Evolutionary conservation across 2,888 invertebrate species (phyloP), one percentile per base, ranked within the genome.

Genomic region (Philereme vetulata): DNA sequence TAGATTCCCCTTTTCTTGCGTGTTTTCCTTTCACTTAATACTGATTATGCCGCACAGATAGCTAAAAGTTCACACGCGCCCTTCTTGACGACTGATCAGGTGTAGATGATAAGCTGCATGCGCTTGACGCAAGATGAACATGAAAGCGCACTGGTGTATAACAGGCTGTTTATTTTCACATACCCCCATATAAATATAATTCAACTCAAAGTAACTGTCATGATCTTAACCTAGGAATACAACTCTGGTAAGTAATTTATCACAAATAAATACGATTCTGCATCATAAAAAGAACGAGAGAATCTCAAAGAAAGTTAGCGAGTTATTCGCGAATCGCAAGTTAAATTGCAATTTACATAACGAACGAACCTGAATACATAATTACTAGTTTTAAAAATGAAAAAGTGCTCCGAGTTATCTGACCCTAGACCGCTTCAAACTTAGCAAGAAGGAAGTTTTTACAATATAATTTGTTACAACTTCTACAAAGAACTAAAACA

Each of bases 391-490:
- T 53, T 56, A 36, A 51, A 61, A 62, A 53, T 51, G 32, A 46
- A 55, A 58, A 55, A 62, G 45, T 55, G 33, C 42, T 48, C 34
- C 44, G 48, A 55, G 51, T 45, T 51, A 52, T 47, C 51, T 55
- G 49, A 55, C 55, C 49, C 35, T 51, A 57, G 54, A 62, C 47
- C 49, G 48, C 46, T 42, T 57, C 42, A 59, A 58, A 58, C 49
- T 56, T 58, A 58, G 11, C 32, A 49, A 62, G 58, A 35, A 50
- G 52, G 50, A 54, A 62, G 62, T 58, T 64, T 66, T 64, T 59
- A 61, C 56, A 62, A 59, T 62, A 57, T 63, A 66, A 66, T 61
- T 65, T 58, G 56, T 56, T 55, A 65, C 49, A 62, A 65, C 53
- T 64, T 62, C 50, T 53, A 58, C 62, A 59, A 64, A 59, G 48